Evolutionary conservation across 2,888 invertebrate species (phyloP), one percentile per base, ranked within the genome.

Genomic region (Chromoteleia sp.): DNA sequence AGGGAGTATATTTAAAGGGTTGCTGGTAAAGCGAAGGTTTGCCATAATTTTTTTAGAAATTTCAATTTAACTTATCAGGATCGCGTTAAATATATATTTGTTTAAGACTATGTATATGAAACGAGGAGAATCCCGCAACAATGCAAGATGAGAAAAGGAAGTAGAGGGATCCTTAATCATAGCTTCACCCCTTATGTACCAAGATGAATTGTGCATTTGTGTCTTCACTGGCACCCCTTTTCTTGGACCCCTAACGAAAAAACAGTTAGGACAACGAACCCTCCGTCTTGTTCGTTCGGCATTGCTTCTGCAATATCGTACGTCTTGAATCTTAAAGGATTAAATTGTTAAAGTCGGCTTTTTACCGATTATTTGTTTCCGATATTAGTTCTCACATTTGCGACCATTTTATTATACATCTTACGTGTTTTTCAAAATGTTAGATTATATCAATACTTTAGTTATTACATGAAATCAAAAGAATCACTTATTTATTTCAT

Each of bases 91-190:
- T 29, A 2, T 41, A 43, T 43, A 43, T 41, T 43, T 43, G 59
- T 41, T 25, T 25, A 33, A 73, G 76, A 61, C 50, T 63, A 14
- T 17, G 33, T 33, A 36, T 5, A 54, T 7, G 15, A 50, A 14
- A n/a, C 7, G 25, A 65, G 36, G 5, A 30, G 30, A 12, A 39
- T 12, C 12, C 14, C 39, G 45, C 41, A 45, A 14, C 70, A 39
- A 36, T 14, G 59, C 29, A 8, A 48, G 58, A 45, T 59, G 41
- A 50, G 48, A 48, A 59, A 79, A 81, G 75, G 77, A 67, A 81
- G 77, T 67, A 58, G 74, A 81, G 85, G 85, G 85, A 86, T 86
- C 86, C 87, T 87, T 88, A 87, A 87, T 87, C 87, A 88, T 87
- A 83, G 77, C 82, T 84, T 84, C 36, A 75, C 45, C 74, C 65